phyloP scores from a whole-genome alignment of 2,888 invertebrate genomes.

The Apamea epomidion region DNA sequence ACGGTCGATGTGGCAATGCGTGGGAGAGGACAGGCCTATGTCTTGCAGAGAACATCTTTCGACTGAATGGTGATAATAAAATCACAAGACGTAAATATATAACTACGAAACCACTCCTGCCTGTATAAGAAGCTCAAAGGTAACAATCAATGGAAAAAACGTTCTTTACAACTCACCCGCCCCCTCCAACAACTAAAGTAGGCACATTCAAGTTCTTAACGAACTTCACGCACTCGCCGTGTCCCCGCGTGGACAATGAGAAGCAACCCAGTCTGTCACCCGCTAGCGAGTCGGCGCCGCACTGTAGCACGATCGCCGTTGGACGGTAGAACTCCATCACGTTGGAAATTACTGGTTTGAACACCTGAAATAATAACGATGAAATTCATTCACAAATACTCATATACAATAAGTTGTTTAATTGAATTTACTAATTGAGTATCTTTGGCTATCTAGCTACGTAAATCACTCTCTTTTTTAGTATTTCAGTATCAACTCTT shows the following conservation, averaged over 20 bases:
- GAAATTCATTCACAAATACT: no score
- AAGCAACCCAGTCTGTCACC: conserved; percentile 99
- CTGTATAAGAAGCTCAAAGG: background rate
- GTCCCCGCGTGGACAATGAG: conserved; percentile 97
- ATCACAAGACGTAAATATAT: background rate
- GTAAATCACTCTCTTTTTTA: no score
- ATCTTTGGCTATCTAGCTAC: no score
- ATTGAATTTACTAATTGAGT: no score
- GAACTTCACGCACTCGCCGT: conserved; percentile 99
- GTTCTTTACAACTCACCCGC: conserved; percentile 87
- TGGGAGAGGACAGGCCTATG: background rate
- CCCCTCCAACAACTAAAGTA: conserved; percentile 95
- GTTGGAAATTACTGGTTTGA: conserved; percentile 97
- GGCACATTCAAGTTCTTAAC: conserved; percentile 98
- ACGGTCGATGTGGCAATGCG: background rate
- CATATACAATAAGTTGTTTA: no score
- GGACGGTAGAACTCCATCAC: conserved; percentile 99
- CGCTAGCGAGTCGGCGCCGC: conserved; percentile 99
- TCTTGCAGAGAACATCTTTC: background rate
- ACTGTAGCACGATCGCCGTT: conserved; percentile 98
- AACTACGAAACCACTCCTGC: background rate
- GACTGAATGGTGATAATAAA: background rate
- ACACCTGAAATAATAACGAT: conserved; percentile 91
- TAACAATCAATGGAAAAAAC: background rate
- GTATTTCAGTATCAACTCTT: no score